Conservation (phyloP, 1,140 invertebrate species). For the Teleogryllus occipitalis region DNA sequence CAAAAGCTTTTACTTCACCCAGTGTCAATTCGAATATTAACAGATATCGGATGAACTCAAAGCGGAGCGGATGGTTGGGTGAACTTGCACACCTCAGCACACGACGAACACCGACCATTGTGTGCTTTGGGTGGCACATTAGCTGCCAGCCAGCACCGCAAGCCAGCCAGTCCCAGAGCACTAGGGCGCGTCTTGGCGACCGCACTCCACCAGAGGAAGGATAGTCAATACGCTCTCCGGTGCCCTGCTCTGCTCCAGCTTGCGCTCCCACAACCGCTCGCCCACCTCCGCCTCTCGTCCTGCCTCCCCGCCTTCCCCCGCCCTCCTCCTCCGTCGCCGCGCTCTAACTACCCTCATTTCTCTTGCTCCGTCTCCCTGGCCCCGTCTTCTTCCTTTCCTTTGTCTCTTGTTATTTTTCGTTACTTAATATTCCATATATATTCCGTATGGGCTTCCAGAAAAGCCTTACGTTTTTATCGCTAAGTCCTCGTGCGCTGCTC, state of each 20-base stretch:
- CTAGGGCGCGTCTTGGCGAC: neutral
- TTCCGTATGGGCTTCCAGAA: neutral
- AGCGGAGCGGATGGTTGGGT: no score
- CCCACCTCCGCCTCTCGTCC: no score
- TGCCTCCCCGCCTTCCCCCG: no score
- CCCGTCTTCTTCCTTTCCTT: neutral
- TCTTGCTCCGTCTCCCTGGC: neutral
- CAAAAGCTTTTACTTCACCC: no score
- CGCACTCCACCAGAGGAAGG: neutral
- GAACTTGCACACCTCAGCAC: no score
- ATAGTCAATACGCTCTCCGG: no score
- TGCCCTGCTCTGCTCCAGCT: neutral
- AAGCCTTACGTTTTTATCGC: slow-evolving; percentile 4
- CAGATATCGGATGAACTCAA: no score
- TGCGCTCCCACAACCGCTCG: neutral
- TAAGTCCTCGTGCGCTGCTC: neutral
- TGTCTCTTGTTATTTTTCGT: neutral
- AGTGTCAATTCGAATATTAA: no score
- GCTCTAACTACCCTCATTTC: neutral
- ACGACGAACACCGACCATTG: no score
- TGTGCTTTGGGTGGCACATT: no score
- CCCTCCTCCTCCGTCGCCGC: neutral
- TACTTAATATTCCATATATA: slow-evolving; percentile 6
- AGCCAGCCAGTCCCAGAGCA: no score
- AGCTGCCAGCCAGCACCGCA: no score